These are phyloP conservation scores for Poeciliopsis gracilis DNA, from an alignment of 2,797 vertebrate genomes.

Conservation along the genomic window DNA sequence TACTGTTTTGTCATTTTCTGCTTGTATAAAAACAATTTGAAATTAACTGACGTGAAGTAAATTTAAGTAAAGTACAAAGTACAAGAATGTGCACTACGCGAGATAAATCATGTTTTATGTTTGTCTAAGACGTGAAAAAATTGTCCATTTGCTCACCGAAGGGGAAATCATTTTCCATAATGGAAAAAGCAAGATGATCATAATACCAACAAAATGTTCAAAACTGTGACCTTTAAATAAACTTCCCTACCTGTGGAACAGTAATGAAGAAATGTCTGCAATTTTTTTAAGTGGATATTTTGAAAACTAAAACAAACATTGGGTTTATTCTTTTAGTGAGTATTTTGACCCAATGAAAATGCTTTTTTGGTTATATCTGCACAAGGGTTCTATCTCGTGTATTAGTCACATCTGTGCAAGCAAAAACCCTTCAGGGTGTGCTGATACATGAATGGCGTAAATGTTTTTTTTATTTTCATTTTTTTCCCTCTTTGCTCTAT, in stretches of 20 bases:
- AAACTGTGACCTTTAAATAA: not conserved
- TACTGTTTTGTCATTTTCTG: not conserved
- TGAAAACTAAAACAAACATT: not conserved
- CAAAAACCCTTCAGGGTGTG: not conserved
- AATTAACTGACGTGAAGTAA: not conserved
- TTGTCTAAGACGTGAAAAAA: not conserved
- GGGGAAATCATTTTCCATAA: not conserved
- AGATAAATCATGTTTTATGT: not conserved
- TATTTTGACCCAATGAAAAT: constrained; percentile 4
- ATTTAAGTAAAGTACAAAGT: not conserved
- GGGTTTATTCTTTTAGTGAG: not conserved
- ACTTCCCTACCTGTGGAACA: not conserved
- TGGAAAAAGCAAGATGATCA: not conserved
- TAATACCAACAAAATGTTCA: not conserved
- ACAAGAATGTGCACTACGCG: not conserved
- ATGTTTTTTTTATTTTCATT: not conserved
- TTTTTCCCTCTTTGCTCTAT: constrained; percentile 6
- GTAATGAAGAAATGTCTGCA: not conserved
- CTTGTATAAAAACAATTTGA: not conserved
- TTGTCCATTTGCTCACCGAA: not conserved
- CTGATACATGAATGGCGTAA: constrained; percentile 17
- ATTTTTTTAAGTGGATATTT: not conserved
- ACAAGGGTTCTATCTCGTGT: constrained; percentile 8
- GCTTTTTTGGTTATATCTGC: not conserved
- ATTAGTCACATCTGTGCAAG: constrained; percentile 41